Conservation (phyloP, 2,888 invertebrate species). For the Folsomia manolachei region DNA sequence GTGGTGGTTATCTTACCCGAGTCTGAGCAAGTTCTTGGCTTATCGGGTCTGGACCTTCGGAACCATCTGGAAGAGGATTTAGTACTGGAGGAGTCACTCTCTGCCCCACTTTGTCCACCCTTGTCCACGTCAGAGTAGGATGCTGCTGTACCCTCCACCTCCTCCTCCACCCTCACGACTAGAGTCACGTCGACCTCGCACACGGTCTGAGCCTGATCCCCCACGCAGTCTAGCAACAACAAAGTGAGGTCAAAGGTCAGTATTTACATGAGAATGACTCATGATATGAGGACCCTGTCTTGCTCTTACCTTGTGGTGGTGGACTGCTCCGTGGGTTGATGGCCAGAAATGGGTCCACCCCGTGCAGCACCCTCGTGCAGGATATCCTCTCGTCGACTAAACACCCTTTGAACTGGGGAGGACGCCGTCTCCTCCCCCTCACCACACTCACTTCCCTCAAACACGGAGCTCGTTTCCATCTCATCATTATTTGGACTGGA, state of each 20-base stretch:
- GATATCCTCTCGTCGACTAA: constrained; percentile 68
- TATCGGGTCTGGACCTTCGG: constrained; percentile 44
- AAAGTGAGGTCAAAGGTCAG: too few relatives aligned
- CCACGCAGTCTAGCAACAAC: too few relatives aligned
- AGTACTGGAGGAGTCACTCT: constrained; percentile 40
- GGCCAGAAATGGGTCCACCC: constrained; percentile 54
- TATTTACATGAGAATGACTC: too few relatives aligned
- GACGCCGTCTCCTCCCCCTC: constrained; percentile 51
- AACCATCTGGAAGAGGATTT: constrained; percentile 49
- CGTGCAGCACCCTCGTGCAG: constrained; percentile 70
- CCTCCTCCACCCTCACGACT: constrained; percentile 12
- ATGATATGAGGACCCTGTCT: too few relatives aligned
- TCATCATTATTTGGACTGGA: constrained; percentile 56
- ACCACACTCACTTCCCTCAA: constrained; percentile 55
- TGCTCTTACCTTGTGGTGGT: too few relatives aligned
- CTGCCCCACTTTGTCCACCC: constrained; percentile 30
- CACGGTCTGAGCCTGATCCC: too few relatives aligned
- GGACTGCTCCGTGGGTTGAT: not conserved
- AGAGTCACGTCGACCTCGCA: not conserved
- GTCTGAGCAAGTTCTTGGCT: constrained; percentile 49
- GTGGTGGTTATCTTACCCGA: constrained; percentile 41
- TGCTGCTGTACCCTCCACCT: constrained; percentile 4
- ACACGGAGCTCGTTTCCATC: constrained; percentile 54
- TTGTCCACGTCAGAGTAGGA: constrained; percentile 35
- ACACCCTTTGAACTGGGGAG: constrained; percentile 50